Evolutionary conservation across 64 coral and sea anemone species (phyloP).

Genomic region (Stichodactyla mertensii): DNA sequence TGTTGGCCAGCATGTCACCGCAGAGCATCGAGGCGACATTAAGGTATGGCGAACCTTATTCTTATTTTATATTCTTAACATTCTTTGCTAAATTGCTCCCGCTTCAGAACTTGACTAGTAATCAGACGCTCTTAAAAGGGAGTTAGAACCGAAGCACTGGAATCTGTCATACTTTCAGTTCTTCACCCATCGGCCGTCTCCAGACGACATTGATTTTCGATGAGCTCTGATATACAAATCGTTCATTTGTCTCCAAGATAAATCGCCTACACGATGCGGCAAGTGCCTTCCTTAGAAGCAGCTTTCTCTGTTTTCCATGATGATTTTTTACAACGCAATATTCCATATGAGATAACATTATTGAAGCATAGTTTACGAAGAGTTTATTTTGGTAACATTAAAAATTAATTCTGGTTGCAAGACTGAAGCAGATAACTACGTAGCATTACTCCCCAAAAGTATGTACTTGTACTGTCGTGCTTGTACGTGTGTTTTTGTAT

Average conservation of each 20-base stretch:
- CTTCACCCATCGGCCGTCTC: no score
- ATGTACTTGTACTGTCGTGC: no score
- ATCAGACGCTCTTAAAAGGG: background rate
- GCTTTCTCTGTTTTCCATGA: background rate
- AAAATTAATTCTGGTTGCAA: no score
- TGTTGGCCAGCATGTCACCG: conserved; percentile 58
- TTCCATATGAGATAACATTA: background rate
- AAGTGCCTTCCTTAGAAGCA: background rate
- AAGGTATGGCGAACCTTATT: conserved; percentile 36
- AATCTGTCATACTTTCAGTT: no score
- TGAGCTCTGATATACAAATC: background rate
- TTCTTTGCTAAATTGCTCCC: background rate
- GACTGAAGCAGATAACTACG: no score
- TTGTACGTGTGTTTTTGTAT: background rate
- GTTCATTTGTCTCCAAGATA: background rate
- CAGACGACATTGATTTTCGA: background rate
- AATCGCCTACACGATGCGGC: background rate
- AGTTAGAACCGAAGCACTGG: no score
- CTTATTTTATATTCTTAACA: background rate
- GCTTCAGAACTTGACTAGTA: background rate
- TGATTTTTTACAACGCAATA: background rate
- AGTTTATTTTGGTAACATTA: no score
- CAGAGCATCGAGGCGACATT: conserved; percentile 56
- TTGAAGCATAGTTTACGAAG: no score
- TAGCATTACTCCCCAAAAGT: no score